Base-by-base conservation (phyloP, 2,113 vertebrate genomes). In the Rhinogobius similis region DNA sequence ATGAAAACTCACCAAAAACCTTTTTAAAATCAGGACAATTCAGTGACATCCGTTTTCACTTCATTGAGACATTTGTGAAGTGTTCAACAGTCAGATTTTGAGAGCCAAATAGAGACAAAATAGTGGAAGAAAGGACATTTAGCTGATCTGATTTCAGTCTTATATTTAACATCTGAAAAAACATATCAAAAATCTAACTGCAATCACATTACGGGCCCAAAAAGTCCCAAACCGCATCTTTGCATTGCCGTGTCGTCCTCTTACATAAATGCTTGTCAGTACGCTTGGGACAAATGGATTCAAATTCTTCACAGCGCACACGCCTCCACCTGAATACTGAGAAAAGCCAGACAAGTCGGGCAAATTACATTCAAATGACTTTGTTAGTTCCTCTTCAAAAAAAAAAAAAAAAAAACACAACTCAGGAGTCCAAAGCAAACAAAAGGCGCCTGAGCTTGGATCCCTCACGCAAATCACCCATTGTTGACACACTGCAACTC, bases 391-490 rank as follows among this genome's bases (percentile, higher is more conserved):
- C 83, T 77, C 73, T 90, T 87, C 77, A 83, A 85, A 85, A 58
- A 29, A 87, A 82, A 71, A 78, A 80, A 12, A 44, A 4, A 81
- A 83, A 85, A 85, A 56, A 56, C 87, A 82, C 70, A 78, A 80
- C 32, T 36, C 32, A 36, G 32, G 76, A 85, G 78, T 79, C 82
- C 69, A 68, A 85, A 81, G 83, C 83, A 87, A 90, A 87, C 82
- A 88, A 85, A 89, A 78, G 73, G 65, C 36, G 81, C 82, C 72
- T 23, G 8, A 10, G 83, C 82, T 69, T 77, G 63, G n/a, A 87
- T 82, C 73, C 83, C 83, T 88, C 83, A 88, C 41, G 81, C 88
- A 90, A 91, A 90, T 89, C 67, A 85, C 78, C 69, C 67, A 72
- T 74, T 87, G 82, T 85, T 85, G 83, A 86, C 85, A 85, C 86